Base-by-base conservation (phyloP, 2,113 vertebrate genomes). In the Procapra przewalskii region DNA sequence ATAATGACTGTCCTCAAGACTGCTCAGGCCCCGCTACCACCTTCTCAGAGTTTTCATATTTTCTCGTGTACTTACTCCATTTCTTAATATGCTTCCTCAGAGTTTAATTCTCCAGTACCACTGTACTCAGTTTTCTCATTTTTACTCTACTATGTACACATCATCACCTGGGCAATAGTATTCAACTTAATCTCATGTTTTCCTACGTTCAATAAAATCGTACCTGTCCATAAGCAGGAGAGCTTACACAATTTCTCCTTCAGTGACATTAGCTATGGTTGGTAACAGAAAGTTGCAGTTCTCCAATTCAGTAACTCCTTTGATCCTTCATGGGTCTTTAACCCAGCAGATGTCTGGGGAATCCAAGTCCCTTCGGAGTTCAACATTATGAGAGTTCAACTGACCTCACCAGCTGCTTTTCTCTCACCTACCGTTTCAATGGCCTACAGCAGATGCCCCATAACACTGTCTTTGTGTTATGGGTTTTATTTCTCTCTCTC, bases 321-420 rank as follows among this genome's bases (percentile, higher is more conserved):
- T 97, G 97, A 97, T 98, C 93, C 91, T 98, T 92, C 91, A 92
- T 94, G 98, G 94, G 50, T 98, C 84, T 98, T 97, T 96, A 97
- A 95, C 91, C 90, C 91, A 97, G 91, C 98, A 98, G 98, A 96
- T 98, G 95, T 98, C 97, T 96, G 96, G 87, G 96, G 95, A 97
- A 97, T 94, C 95, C 57, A 93, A 77, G 64, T 98, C 93, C 81
- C 96, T 93, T 90, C 57, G 40, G 96, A 97, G 96, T 97, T 96
- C 93, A 97, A 94, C 57, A 96, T 96, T 96, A 91, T 95, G 91
- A 97, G 93, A 97, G 97, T 97, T 97, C 94, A 94, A 90, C 91
- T 97, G 97, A 98, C 97, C 97, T 95, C 93, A 95, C 93, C 96
- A 97, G 96, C 97, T 98, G 98, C 40, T 94, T 97, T 88, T 91